phyloP scores from a whole-genome alignment of 2,888 invertebrate genomes.

The Alsophila aescularia region DNA sequence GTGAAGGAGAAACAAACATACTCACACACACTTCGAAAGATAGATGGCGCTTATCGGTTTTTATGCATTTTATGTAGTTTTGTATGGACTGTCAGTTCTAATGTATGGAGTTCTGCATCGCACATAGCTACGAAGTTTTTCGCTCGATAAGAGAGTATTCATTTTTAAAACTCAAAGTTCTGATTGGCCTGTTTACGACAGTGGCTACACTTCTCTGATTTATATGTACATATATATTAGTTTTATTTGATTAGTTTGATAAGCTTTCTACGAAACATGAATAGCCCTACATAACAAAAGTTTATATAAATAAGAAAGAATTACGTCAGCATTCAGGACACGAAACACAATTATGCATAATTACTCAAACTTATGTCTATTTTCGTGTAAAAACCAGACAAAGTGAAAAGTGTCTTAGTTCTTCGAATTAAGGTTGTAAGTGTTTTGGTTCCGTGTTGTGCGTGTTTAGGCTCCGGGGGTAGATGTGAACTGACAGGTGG shows the following conservation, averaged over 20 bases:
- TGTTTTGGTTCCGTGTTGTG: conserved; percentile 59
- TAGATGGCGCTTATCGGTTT: too few species aligned
- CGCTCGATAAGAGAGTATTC: too few species aligned
- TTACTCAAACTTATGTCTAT: conserved; percentile 74
- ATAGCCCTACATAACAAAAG: conserved; percentile 26
- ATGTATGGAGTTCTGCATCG: too few species aligned
- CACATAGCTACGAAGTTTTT: too few species aligned
- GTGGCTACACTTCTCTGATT: too few species aligned
- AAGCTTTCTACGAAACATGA: conserved; percentile 6
- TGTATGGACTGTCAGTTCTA: too few species aligned
- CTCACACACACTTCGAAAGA: too few species aligned
- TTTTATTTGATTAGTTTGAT: background rate
- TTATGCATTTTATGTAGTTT: too few species aligned
- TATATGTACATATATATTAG: too few species aligned
- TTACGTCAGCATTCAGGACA: conserved; percentile 55
- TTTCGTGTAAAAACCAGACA: conserved; percentile 39
- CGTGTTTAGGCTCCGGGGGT: conserved; percentile 75
- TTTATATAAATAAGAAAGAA: conserved; percentile 58
- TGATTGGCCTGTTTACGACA: too few species aligned
- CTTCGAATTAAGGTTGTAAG: conserved; percentile 51
- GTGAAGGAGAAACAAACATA: too few species aligned
- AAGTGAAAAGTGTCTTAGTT: conserved; percentile 52
- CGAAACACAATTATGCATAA: conserved; percentile 73
- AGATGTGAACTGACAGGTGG: conserved; percentile 80
- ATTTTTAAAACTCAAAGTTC: too few species aligned